These are phyloP conservation scores for Etheostoma cragini DNA, from an alignment of 2,113 vertebrate genomes.

Conservation along the genomic window DNA sequence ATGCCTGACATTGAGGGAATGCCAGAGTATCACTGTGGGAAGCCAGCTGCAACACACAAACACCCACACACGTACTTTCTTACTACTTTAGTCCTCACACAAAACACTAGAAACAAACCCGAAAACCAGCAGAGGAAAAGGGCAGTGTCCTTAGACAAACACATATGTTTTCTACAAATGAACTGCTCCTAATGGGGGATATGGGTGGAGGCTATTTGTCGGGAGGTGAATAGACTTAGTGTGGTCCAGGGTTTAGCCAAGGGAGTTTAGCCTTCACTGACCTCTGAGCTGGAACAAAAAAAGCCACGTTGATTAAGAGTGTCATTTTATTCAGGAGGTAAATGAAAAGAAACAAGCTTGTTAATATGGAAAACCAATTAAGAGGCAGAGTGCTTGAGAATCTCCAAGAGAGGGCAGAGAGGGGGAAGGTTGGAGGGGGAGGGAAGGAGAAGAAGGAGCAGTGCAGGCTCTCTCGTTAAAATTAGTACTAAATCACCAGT, in stretches of 20 bases:
- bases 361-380: constrained; percentile 86
- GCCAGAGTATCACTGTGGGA: constrained; percentile 69
- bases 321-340: constrained; percentile 75
- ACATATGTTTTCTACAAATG: constrained; percentile 63
- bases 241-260: constrained; percentile 63
- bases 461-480: constrained; percentile 34
- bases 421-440: constrained; percentile 15
- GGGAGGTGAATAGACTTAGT: constrained; percentile 59
- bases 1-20: constrained; percentile 70
- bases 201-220: constrained; percentile 65
- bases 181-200: constrained; percentile 52
- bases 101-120: constrained; percentile 62
- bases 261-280: constrained; percentile 73
- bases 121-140: constrained; percentile 68
- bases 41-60: constrained; percentile 29
- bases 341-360: constrained; percentile 82
- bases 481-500: constrained; percentile 30
- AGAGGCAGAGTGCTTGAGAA: constrained; percentile 71
- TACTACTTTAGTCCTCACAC: constrained; percentile 39
- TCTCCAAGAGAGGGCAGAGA: constrained; percentile 30
- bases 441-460: constrained; percentile 5
- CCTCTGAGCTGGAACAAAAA: constrained; percentile 72
- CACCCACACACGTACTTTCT: constrained; percentile 24
- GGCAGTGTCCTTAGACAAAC: constrained; percentile 74
- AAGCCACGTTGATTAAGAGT: constrained; percentile 78